These are phyloP conservation scores for Dicerorhinus sumatrensis DNA, from an alignment of 2,113 vertebrate species.

Conservation along the genomic window DNA sequence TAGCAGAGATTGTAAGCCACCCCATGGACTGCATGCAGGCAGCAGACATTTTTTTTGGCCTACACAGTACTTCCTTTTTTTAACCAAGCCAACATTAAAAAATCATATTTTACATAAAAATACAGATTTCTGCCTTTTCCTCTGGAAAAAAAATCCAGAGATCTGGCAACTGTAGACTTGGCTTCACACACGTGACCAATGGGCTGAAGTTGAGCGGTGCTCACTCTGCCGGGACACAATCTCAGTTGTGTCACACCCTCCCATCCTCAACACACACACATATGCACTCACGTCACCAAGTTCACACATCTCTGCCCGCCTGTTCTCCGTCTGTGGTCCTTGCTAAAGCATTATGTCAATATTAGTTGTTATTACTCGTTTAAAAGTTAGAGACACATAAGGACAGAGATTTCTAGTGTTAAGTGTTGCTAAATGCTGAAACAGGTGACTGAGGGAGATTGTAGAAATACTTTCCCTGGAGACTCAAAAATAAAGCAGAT, in stretches of 20 bases:
- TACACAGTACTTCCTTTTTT: neutral
- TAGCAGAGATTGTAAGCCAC: neutral
- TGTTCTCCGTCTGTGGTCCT: neutral
- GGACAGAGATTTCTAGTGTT: slow-evolving; percentile 59
- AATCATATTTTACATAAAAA: slow-evolving; percentile 27
- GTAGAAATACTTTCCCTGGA: slow-evolving; percentile 46
- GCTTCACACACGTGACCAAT: neutral
- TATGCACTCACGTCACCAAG: neutral
- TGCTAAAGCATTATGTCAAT: neutral
- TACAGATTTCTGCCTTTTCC: neutral
- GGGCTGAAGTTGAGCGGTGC: neutral
- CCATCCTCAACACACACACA: neutral
- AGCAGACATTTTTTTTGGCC: neutral
- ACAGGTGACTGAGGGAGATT: slow-evolving; percentile 44
- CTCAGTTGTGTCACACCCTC: neutral
- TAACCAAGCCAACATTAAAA: neutral
- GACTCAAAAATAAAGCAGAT: slow-evolving; percentile 29
- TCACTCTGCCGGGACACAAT: neutral
- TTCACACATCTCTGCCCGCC: neutral
- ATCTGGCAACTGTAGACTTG: neutral
- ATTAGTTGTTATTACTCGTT: slow-evolving; percentile 11
- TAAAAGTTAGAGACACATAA: slow-evolving; percentile 12
- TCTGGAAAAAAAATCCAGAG: neutral
- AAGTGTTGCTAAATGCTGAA: slow-evolving; percentile 47
- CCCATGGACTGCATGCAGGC: neutral